Percentiles rank a stretch among this genome's conserved stretches.
These are phyloP conservation scores for Aphrocallistes beatrix DNA, from an alignment of 37 sponge, comb jelly and placozoan species.

Conservation along the genomic window DNA sequence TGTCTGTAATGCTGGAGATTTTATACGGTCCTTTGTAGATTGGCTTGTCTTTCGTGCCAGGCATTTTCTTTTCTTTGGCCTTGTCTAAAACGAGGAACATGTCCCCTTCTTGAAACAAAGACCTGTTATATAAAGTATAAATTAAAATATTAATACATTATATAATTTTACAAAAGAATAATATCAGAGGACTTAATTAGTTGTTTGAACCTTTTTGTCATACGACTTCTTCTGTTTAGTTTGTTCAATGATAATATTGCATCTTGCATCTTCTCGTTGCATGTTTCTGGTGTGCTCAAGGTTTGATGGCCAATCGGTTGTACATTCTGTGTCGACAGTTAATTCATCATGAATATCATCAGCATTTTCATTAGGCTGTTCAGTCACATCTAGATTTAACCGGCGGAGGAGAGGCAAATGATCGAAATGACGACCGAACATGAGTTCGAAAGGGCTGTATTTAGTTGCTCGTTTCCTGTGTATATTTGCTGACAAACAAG, in stretches of 20 bases:
- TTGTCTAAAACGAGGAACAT: slow-evolving; percentile 11
- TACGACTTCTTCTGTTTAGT: neutral
- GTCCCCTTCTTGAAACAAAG: neutral
- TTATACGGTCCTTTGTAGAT: neutral
- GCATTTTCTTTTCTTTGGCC: neutral
- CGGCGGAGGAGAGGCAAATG: slow-evolving; percentile 6
- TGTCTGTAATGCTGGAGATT: neutral
- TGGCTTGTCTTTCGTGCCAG: slow-evolving; percentile 9
- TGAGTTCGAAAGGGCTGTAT: slow-evolving; percentile 1
- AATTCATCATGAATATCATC: neutral
- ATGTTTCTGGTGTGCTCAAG: neutral
- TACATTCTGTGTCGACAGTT: neutral
- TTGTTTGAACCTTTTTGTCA: slow-evolving; percentile 4
- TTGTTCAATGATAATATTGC: neutral
- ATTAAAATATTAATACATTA: too few relatives aligned
- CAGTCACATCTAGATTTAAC: neutral
- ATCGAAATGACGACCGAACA: slow-evolving; percentile 3
- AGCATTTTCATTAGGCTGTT: neutral
- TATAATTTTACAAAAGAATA: neutral
- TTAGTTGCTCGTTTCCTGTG: slow-evolving; percentile 10
- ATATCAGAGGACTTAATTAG: neutral
- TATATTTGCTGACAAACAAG: slow-evolving; percentile 12
- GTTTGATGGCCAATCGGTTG: slow-evolving; percentile 7
- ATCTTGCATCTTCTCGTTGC: neutral
- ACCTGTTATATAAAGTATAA: too few relatives aligned